Percentiles rank a stretch among this genome's conserved stretches.
Conservation (phyloP, 2,888 invertebrate species). For the Lepas anatifera region DNA sequence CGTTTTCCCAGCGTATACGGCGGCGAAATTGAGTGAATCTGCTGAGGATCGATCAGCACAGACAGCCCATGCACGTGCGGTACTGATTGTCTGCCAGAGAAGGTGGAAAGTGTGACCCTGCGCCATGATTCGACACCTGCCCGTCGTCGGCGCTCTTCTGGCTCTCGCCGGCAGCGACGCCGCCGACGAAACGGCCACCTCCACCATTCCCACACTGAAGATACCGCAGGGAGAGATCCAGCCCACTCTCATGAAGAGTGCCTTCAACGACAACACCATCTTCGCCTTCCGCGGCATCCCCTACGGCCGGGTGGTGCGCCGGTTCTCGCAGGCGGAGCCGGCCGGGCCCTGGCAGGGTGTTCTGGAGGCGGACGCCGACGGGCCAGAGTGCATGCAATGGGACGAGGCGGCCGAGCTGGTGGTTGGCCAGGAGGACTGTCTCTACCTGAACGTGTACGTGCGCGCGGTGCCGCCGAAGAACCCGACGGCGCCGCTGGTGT, state of each 20-base stretch:
- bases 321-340: conserved; percentile 74
- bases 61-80: too few relatives aligned
- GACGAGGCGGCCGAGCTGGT: background rate
- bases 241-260: background rate
- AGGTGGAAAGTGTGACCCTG: too few relatives aligned
- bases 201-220: background rate
- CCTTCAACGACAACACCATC: background rate
- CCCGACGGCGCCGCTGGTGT: conserved; percentile 44
- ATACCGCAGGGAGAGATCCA: background rate
- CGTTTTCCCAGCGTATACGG: too few relatives aligned
- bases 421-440: conserved; percentile 69
- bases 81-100: too few relatives aligned
- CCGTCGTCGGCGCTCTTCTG: conserved; percentile 13
- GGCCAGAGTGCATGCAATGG: conserved; percentile 54
- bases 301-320: conserved; percentile 72
- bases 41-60: too few relatives aligned
- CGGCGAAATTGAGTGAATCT: too few relatives aligned
- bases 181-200: background rate
- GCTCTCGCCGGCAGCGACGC: background rate
- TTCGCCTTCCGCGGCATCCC: conserved; percentile 77
- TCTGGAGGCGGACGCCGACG: conserved; percentile 62
- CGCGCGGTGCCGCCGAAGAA: conserved; percentile 13
- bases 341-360: conserved; percentile 79
- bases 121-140: too few relatives aligned
- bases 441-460: conserved; percentile 72